Conservation (phyloP, 1,140 invertebrate genomes). For the Diachasmimorpha longicaudata region DNA sequence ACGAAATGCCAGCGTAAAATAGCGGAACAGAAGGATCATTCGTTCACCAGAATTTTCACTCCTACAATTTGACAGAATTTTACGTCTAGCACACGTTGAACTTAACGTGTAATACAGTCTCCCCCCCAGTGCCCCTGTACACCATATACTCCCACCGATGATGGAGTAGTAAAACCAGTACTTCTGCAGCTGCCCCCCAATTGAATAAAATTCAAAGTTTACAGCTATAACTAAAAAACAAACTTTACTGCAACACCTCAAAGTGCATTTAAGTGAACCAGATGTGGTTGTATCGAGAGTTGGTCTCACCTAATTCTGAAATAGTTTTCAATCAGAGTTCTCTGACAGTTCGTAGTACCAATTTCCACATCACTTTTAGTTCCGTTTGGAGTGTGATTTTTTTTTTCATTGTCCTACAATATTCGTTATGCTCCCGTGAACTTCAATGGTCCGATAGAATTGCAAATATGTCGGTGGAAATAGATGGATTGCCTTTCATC, state of each 20-base stretch:
- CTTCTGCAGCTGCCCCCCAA: not conserved
- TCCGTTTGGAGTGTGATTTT: not conserved
- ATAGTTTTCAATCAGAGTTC: not conserved
- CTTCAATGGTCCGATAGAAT: not conserved
- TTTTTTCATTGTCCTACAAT: not conserved
- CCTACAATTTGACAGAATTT: no score
- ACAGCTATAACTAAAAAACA: not conserved
- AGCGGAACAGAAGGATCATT: no score
- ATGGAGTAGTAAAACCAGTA: not conserved
- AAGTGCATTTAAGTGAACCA: not conserved
- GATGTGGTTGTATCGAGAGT: not conserved
- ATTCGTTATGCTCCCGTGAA: not conserved
- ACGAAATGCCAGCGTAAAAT: no score
- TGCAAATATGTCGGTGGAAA: not conserved
- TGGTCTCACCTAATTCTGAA: not conserved
- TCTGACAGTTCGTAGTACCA: not conserved
- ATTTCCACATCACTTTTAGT: not conserved
- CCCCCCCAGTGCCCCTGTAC: not conserved
- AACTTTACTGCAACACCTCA: not conserved
- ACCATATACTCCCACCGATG: not conserved
- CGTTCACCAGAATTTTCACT: no score
- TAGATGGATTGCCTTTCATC: not conserved
- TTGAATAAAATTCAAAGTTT: not conserved
- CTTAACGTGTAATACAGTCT: no score
- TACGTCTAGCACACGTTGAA: no score